Evolutionary conservation across 2,113 vertebrate genomes (phyloP).

Genomic region (Limnothrissa miodon): DNA sequence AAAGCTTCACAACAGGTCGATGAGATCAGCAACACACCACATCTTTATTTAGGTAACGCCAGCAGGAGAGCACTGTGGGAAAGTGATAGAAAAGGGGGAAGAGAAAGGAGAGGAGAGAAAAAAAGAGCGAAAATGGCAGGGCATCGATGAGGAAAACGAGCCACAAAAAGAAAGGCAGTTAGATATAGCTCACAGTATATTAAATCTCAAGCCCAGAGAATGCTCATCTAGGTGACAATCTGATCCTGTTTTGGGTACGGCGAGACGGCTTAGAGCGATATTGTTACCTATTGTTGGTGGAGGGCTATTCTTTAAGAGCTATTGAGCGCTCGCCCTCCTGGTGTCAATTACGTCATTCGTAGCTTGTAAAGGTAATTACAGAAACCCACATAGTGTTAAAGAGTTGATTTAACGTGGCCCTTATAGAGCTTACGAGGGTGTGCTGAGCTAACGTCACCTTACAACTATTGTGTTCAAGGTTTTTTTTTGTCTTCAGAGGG

Average conservation of each 20-base stretch:
- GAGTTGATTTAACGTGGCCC: slow-evolving; percentile 41
- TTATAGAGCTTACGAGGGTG: slow-evolving; percentile 25
- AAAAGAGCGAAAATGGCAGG: not conserved
- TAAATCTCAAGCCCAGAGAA: slow-evolving; percentile 49
- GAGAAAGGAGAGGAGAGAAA: slow-evolving; percentile 47
- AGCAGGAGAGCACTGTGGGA: not conserved
- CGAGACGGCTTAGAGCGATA: slow-evolving; percentile 46
- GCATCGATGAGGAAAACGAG: not conserved
- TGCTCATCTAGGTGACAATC: not conserved
- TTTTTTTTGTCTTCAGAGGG: slow-evolving; percentile 49
- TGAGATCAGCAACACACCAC: not conserved
- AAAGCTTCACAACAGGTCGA: not conserved
- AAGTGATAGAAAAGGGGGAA: not conserved
- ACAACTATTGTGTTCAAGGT: slow-evolving; percentile 30
- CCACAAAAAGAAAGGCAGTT: not conserved
- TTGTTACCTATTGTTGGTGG: slow-evolving; percentile 54
- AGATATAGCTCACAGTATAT: slow-evolving; percentile 13
- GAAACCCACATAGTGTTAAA: slow-evolving; percentile 49
- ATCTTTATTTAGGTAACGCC: not conserved
- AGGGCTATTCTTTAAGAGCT: slow-evolving; percentile 40
- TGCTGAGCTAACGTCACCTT: slow-evolving; percentile 50
- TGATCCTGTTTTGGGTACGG: slow-evolving; percentile 35
- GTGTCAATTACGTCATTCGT: slow-evolving; percentile 64
- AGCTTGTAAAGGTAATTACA: slow-evolving; percentile 55
- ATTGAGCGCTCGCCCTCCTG: slow-evolving; percentile 46